phyloP scores from a whole-genome alignment of 2,797 vertebrate species.

The Otolemur crassicaudatus region DNA sequence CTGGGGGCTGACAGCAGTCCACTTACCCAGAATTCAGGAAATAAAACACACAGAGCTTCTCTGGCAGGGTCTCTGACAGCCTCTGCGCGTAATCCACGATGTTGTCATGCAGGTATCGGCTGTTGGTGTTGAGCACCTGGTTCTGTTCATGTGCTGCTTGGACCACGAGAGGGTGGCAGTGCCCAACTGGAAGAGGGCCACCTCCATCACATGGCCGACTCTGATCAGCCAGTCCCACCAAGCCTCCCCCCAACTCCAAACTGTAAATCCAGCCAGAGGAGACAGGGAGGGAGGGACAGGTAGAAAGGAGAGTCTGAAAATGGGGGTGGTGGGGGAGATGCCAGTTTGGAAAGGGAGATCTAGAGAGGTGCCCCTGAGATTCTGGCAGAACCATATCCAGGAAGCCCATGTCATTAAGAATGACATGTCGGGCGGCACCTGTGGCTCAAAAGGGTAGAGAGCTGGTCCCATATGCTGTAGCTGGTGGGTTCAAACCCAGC shows the following conservation, averaged over 20 bases:
- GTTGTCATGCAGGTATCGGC: constrained; percentile 96
- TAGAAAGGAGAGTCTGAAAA: neutral
- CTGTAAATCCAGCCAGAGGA: neutral
- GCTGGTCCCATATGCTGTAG: too few relatives aligned
- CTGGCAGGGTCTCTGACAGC: constrained; percentile 92
- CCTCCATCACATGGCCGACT: neutral
- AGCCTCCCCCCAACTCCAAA: neutral
- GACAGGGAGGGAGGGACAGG: neutral
- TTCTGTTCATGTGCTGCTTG: constrained; percentile 93
- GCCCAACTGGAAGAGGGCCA: constrained; percentile 91
- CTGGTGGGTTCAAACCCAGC: too few relatives aligned
- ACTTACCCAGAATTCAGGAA: constrained; percentile 97
- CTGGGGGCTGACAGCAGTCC: neutral
- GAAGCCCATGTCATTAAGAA: neutral
- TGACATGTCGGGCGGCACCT: neutral
- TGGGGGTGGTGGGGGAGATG: neutral
- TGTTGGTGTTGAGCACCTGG: constrained; percentile 93
- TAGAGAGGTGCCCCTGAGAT: neutral
- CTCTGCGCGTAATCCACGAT: constrained; percentile 93
- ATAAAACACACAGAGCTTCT: constrained; percentile 93
- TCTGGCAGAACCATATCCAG: neutral
- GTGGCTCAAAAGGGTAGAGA: too few relatives aligned
- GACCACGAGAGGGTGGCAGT: constrained; percentile 95
- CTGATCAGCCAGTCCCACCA: neutral
- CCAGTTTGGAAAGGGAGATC: neutral